Evolutionary conservation across 2,888 invertebrate genomes (phyloP).

Genomic region (Taphrorychus bicolor): DNA sequence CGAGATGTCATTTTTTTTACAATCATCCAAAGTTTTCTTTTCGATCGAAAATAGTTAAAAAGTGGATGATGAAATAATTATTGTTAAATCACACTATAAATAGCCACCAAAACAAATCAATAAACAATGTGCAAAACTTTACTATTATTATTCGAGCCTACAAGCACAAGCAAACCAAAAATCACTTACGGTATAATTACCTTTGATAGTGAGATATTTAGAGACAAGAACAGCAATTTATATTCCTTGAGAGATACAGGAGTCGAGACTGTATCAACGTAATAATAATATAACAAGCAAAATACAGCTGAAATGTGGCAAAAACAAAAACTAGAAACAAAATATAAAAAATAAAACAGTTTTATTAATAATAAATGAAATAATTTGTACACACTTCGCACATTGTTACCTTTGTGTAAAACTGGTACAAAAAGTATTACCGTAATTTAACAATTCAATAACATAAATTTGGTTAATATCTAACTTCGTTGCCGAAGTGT

Average conservation of each 20-base stretch:
- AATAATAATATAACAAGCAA: not conserved
- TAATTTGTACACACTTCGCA: constrained; percentile 25
- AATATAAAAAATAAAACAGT: constrained; percentile 38
- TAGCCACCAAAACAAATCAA: no score
- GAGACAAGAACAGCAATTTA: no score
- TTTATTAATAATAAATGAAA: constrained; percentile 32
- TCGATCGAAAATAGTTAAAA: no score
- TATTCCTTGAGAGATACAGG: not conserved
- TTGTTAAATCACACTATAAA: no score
- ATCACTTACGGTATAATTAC: no score
- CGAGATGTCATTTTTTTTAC: no score
- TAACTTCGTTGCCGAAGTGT: not conserved
- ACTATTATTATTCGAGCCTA: no score
- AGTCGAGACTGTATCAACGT: not conserved
- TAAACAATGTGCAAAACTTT: no score
- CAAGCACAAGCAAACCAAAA: no score
- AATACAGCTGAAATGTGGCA: constrained; percentile 1
- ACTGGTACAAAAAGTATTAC: constrained; percentile 21
- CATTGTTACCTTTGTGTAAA: constrained; percentile 15
- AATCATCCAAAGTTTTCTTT: no score
- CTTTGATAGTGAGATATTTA: no score
- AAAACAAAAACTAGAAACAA: constrained; percentile 27
- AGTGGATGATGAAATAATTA: no score
- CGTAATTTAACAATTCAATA: constrained; percentile 10
- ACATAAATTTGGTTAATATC: constrained; percentile 14